A percentile compares a stretch with the other conserved stretches of the same genome.
Evolutionary conservation across 1,140 invertebrate genomes (phyloP).

Genomic region (Rhagoletis zephyria): DNA sequence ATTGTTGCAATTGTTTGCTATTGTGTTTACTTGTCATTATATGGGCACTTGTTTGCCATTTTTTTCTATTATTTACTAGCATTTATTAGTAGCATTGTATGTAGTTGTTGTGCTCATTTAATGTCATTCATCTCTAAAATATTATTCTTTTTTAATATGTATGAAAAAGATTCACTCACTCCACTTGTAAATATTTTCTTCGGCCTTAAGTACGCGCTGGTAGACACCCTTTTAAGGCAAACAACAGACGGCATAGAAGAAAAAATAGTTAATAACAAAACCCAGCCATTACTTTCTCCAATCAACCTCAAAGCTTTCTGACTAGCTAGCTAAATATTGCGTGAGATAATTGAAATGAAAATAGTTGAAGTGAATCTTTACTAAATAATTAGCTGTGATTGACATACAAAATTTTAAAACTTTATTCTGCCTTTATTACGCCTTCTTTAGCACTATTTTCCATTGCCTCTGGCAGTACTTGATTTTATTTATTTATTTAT

Average conservation of each 20-base stretch:
- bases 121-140: background rate
- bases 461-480: background rate
- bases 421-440: background rate
- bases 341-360: conserved; percentile 22
- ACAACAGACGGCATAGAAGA: background rate
- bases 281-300: conserved; percentile 20
- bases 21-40: background rate
- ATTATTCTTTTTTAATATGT: background rate
- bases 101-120: conserved; percentile 8
- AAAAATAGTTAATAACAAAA: conserved; percentile 17
- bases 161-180: background rate
- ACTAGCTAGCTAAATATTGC: background rate
- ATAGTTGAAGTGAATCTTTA: background rate
- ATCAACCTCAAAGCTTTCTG: background rate
- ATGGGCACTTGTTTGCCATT: background rate
- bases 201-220: background rate
- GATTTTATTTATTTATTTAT: too few relatives aligned
- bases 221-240: background rate
- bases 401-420: background rate
- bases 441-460: background rate
- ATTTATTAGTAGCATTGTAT: background rate
- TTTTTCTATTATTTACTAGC: background rate
- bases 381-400: background rate
- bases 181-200: conserved; percentile 3
- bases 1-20: background rate